These are phyloP conservation scores for Drosophila hawaiiensis DNA, from an alignment of 2,888 invertebrate species.

Conservation along the genomic window DNA sequence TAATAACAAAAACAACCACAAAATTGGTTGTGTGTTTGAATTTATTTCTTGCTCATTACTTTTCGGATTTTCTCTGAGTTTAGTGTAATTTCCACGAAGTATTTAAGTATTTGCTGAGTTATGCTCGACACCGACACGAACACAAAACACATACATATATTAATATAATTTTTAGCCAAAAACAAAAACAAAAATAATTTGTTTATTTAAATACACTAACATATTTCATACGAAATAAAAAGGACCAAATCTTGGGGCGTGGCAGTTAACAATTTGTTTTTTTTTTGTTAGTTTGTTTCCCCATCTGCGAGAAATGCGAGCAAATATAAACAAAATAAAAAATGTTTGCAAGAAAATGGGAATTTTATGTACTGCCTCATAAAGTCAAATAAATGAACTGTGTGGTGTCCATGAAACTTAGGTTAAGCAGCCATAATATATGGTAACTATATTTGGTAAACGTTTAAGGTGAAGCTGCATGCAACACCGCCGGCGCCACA, in stretches of 20 bases:
- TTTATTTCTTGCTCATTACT: conserved; percentile 2
- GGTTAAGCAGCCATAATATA: background rate
- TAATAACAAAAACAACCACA: background rate
- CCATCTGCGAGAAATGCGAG: conserved; percentile 27
- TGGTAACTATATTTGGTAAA: conserved; percentile 3
- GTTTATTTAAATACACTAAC: conserved; percentile 47
- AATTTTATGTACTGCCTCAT: conserved; percentile 54
- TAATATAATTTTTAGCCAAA: background rate
- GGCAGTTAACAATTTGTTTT: conserved; percentile 10
- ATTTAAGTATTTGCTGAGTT: conserved; percentile 10
- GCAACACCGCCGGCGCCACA: conserved; percentile 83
- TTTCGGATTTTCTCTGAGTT: conserved; percentile 15
- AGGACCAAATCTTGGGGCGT: conserved; percentile 42
- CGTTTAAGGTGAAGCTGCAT: conserved; percentile 82
- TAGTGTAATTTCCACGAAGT: conserved; percentile 25
- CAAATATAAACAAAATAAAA: conserved; percentile 51
- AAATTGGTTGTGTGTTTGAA: conserved; percentile 1
- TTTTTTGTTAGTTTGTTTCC: background rate
- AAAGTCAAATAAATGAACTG: background rate
- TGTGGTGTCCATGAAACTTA: conserved; percentile 2
- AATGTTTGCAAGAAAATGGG: conserved; percentile 31
- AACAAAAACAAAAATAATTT: conserved; percentile 14
- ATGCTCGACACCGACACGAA: conserved; percentile 1
- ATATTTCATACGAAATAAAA: conserved; percentile 59
- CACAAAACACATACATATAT: too few relatives aligned